Conservation (phyloP, 2,797 vertebrate species). For the Falco novaeseelandiae region DNA sequence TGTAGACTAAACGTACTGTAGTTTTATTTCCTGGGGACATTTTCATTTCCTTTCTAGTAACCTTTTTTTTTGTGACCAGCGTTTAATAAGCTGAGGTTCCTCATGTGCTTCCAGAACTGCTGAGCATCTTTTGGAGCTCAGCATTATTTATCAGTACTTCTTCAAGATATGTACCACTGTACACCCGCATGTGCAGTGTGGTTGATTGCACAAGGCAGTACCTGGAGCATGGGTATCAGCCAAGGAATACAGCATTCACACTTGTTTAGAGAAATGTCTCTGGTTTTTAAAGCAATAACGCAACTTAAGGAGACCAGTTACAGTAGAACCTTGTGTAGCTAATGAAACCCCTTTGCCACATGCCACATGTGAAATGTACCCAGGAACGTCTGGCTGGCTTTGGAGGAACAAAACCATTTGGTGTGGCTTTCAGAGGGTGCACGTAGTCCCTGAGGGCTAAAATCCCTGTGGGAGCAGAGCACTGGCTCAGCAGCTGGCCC, state of each 20-base stretch:
- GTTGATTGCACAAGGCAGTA: neutral
- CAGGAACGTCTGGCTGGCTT: neutral
- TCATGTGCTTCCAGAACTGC: neutral
- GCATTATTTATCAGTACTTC: neutral
- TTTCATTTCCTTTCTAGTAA: neutral
- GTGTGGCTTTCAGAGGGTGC: neutral
- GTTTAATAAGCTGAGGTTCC: neutral
- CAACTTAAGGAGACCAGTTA: neutral
- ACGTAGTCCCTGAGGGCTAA: neutral
- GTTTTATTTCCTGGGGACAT: neutral
- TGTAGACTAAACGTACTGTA: neutral
- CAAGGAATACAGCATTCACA: neutral
- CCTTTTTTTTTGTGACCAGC: neutral
- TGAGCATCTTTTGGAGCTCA: neutral
- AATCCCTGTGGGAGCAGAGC: neutral
- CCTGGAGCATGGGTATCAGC: neutral
- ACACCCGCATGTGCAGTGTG: rapidly evolving
- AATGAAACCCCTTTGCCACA: neutral
- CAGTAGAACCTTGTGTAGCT: neutral
- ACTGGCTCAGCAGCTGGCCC: neutral
- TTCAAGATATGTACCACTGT: neutral
- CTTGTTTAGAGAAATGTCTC: neutral
- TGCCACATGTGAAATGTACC: neutral
- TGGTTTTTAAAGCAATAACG: neutral
- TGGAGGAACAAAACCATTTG: neutral